Percentiles rank a stretch among this genome's conserved stretches.
phyloP scores from a whole-genome alignment of 2,888 invertebrate species.

The Leptinotarsa tumamoca region DNA sequence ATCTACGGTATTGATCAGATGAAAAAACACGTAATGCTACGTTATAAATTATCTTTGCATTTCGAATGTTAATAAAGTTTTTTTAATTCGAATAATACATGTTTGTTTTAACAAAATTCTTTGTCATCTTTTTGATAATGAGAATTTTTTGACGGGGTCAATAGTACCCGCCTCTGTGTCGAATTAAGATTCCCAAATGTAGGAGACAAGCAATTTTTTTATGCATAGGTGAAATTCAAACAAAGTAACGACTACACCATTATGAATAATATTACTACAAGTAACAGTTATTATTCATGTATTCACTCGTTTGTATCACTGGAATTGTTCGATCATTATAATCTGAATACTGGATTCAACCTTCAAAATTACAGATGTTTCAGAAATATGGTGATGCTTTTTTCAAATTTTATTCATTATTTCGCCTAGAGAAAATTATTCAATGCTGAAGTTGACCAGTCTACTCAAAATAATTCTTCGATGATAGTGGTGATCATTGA shows the following conservation, averaged over 20 bases:
- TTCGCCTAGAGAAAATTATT: too few relatives aligned
- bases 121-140: too few relatives aligned
- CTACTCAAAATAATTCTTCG: too few relatives aligned
- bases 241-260: neutral
- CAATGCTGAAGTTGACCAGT: too few relatives aligned
- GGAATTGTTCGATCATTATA: conserved; percentile 10
- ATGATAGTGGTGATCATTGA: too few relatives aligned
- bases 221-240: neutral
- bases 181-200: conserved; percentile 5
- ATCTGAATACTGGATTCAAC: conserved; percentile 35
- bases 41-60: too few relatives aligned
- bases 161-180: neutral
- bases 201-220: conserved; percentile 3
- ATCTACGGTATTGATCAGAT: too few relatives aligned
- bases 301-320: conserved; percentile 7
- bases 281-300: conserved; percentile 24
- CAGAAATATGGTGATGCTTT: conserved; percentile 39
- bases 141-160: too few relatives aligned
- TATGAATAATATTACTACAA: conserved; percentile 7
- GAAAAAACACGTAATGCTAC: too few relatives aligned
- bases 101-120: too few relatives aligned
- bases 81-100: too few relatives aligned
- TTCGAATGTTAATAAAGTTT: too few relatives aligned
- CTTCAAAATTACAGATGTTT: conserved; percentile 40
- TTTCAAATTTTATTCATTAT: neutral